Conservation (phyloP, 2,888 invertebrate genomes). For the Diloba caeruleocephala region DNA sequence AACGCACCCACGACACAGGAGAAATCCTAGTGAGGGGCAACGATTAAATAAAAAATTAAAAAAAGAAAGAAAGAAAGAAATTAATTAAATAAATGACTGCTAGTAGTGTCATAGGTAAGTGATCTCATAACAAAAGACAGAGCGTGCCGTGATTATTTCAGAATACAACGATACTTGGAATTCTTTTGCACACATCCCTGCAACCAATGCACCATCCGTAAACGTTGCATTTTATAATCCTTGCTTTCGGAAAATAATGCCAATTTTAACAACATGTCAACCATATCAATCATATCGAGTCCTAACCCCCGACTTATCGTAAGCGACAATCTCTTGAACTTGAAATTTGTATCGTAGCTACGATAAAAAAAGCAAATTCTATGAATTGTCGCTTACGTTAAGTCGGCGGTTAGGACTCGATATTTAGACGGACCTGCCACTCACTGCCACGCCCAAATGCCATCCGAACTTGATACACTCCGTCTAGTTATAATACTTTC, state of each 20-base stretch:
- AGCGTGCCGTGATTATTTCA: constrained; percentile 75
- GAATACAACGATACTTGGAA: constrained; percentile 76
- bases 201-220: constrained; percentile 83
- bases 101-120: constrained; percentile 24
- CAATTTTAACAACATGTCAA: constrained; percentile 79
- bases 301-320: no score
- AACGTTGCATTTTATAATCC: constrained; percentile 77
- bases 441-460: constrained; percentile 42
- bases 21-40: no score
- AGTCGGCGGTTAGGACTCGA: no score
- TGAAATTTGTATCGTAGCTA: no score
- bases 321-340: no score
- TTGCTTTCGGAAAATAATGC: constrained; percentile 88
- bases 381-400: no score
- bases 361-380: no score
- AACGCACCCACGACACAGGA: no score
- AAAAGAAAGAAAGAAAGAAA: no score
- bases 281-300: constrained; percentile 41
- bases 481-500: constrained; percentile 23
- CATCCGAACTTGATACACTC: constrained; percentile 34
- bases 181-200: constrained; percentile 84
- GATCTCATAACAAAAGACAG: constrained; percentile 58
- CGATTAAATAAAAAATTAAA: no score
- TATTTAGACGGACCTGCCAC: constrained; percentile 50
- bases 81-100: no score